Evolutionary conservation across 2,888 invertebrate genomes (phyloP).

Genomic region (Baronia brevicornis): DNA sequence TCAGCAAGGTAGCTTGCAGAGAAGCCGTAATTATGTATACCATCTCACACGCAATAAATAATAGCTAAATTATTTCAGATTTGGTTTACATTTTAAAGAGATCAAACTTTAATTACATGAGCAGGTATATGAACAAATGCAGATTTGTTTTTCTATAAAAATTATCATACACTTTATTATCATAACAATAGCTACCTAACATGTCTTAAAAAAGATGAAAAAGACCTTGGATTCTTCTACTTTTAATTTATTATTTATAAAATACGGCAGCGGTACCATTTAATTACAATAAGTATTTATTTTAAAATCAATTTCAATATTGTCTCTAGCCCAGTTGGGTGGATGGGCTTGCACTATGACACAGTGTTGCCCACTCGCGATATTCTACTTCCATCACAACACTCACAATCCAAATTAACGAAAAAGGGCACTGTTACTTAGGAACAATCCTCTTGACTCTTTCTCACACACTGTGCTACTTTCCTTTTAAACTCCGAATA

Average conservation of each 20-base stretch:
- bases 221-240: slow-evolving; percentile 70
- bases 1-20: slow-evolving; percentile 26
- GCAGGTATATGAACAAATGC: slow-evolving; percentile 55
- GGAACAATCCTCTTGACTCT: slow-evolving; percentile 98
- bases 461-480: slow-evolving; percentile 98
- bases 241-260: slow-evolving; percentile 65
- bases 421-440: slow-evolving; percentile 79
- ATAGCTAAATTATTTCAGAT: slow-evolving; percentile 45
- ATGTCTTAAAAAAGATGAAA: slow-evolving; percentile 74
- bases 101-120: slow-evolving; percentile 51
- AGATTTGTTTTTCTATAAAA: slow-evolving; percentile 69
- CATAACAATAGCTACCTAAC: slow-evolving; percentile 70
- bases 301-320: slow-evolving; percentile 74
- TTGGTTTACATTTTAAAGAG: slow-evolving; percentile 64
- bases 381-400: slow-evolving; percentile 58
- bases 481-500: slow-evolving; percentile 97
- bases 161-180: slow-evolving; percentile 69
- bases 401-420: slow-evolving; percentile 68
- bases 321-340: slow-evolving; percentile 62
- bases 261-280: slow-evolving; percentile 72
- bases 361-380: slow-evolving; percentile 43
- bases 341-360: slow-evolving; percentile 39
- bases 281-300: slow-evolving; percentile 72
- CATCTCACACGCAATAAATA: slow-evolving; percentile 41
- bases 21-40: slow-evolving; percentile 29